Evolutionary conservation across 2,888 invertebrate species (phyloP), one percentile per base, ranked within the genome.

Genomic region (Hypena proboscidalis): DNA sequence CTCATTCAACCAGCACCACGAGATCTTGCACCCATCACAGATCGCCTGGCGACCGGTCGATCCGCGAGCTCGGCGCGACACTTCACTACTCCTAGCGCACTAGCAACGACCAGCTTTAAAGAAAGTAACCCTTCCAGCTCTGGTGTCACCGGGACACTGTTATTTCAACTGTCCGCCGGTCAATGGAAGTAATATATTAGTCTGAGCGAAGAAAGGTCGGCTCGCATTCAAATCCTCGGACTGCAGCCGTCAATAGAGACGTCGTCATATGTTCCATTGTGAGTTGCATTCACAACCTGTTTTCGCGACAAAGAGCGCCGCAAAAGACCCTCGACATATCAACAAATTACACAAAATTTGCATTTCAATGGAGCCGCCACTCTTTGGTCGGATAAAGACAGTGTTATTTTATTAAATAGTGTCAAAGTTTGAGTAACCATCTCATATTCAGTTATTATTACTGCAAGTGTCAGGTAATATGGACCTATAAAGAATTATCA

Each of bases 281-380:
- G 30, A 22, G 51, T 33, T 36, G 56, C 63, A 77, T 81, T 80
- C 74, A 74, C 43, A 74, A 87, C 90, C 82, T 80, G 89, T 89
- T 85, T 58, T 41, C 44, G 55, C 59, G 58, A 90, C 83, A 90
- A 90, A 81, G 83, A 76, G 79, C 75, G 86, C 86, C 86, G 80
- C 89, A 89, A 88, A 85, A 79, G 79, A 87, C 90, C 90, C 90
- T 90, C 85, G 80, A 81, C 80, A 67, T 80, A 89, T 87, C 86
- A 89, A 89, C 88, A 90, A 90, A 90, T 90, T 90, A 90, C 83
- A 90, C 83, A 84, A 70, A 50, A 90, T 90, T 90, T 76, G 74
- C 89, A 90, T 90, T 77, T 85, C 70, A 90, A 90, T 82, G 54
- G 53, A 43, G 64, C 67, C 71, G 67, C 67, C 73, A 63, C 75